Percentiles rank a stretch among this genome's conserved stretches.
phyloP scores from a whole-genome alignment of 1,140 invertebrate genomes.

The Eufriesea mexicana region DNA sequence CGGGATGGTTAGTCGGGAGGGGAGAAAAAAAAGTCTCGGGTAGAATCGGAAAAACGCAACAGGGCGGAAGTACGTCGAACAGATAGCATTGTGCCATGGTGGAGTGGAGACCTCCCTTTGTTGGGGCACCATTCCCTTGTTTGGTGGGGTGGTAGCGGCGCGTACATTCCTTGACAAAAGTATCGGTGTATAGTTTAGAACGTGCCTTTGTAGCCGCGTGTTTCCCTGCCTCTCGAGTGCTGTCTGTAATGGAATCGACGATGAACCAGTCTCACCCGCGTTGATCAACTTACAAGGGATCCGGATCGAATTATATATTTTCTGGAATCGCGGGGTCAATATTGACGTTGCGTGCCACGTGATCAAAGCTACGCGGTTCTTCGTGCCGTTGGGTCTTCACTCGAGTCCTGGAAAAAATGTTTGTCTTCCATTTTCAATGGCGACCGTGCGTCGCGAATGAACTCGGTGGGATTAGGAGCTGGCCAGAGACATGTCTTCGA shows the following conservation, averaged over 20 bases:
- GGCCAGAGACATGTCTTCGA: not conserved
- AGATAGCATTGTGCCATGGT: conserved; percentile 61
- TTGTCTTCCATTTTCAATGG: not conserved
- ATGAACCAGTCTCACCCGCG: not conserved
- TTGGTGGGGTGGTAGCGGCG: conserved; percentile 43
- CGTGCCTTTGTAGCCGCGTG: not conserved
- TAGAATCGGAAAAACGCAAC: conserved; percentile 71
- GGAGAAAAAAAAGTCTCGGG: conserved; percentile 19
- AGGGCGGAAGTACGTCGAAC: conserved; percentile 72
- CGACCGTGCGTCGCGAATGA: no score
- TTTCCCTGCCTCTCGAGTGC: no score
- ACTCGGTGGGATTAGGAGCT: no score
- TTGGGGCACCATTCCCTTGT: conserved; percentile 53
- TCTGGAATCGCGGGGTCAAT: conserved; percentile 6
- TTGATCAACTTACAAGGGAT: conserved; percentile 25
- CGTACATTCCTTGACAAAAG: conserved; percentile 49
- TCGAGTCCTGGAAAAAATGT: not conserved
- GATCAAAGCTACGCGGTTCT: not conserved
- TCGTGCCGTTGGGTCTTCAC: no score
- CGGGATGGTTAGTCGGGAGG: not conserved
- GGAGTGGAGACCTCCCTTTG: conserved; percentile 63
- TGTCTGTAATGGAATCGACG: conserved; percentile 1
- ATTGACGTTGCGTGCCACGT: not conserved
- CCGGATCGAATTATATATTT: conserved; percentile 8
- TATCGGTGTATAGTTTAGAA: conserved; percentile 29